Evolutionary conservation across 2,888 invertebrate species (phyloP).

Genomic region (Strigamia transsilvanica): DNA sequence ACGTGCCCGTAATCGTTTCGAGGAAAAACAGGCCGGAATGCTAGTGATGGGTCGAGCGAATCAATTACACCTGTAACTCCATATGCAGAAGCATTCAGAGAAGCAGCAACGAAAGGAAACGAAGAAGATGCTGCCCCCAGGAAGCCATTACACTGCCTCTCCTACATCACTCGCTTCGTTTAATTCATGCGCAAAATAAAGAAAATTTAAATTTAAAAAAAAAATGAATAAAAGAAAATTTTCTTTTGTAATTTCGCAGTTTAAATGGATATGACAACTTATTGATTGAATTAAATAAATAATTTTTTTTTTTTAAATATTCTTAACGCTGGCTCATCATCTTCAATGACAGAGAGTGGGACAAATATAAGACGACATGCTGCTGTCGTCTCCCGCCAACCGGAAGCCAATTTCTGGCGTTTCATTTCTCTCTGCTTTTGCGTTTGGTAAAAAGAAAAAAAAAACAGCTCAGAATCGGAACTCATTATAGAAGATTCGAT

Average conservation of each 20-base stretch:
- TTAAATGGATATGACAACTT: no score
- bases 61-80: conserved; percentile 22
- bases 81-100: no score
- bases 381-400: conserved; percentile 45
- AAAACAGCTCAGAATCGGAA: not conserved
- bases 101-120: not conserved
- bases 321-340: conserved; percentile 43
- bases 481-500: no score
- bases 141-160: not conserved
- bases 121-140: conserved; percentile 27
- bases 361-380: conserved; percentile 37
- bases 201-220: not conserved
- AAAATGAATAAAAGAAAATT: not conserved
- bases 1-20: not conserved
- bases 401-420: conserved; percentile 48
- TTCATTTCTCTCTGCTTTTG: conserved; percentile 29
- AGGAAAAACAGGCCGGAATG: conserved; percentile 17
- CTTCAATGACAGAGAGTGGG: conserved; percentile 38
- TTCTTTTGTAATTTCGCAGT: no score
- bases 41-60: conserved; percentile 34
- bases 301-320: not conserved
- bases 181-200: not conserved
- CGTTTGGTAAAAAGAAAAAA: not conserved
- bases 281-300: not conserved
- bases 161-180: not conserved